Conservation (phyloP, 2,888 invertebrate genomes). For the Sinohyriopsis cumingii region DNA sequence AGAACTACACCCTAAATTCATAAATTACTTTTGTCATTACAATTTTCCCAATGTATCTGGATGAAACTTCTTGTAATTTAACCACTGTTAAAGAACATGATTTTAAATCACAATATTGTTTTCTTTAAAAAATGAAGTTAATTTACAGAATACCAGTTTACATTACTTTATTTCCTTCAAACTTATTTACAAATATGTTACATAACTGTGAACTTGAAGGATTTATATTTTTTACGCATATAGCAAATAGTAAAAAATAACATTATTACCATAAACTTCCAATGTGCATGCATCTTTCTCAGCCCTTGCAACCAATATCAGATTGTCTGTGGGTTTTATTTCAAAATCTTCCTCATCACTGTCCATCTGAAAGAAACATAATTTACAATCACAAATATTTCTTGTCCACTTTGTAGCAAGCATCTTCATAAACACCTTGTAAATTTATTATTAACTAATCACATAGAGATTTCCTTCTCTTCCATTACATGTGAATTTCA, state of each 20-base stretch:
- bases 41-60: too few relatives aligned
- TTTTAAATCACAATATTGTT: too few relatives aligned
- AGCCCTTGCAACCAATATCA: conserved; percentile 89
- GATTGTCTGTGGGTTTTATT: conserved; percentile 90
- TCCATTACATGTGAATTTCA: too few relatives aligned
- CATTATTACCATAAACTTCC: conserved; percentile 86
- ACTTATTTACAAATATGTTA: too few relatives aligned
- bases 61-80: too few relatives aligned
- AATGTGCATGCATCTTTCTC: conserved; percentile 89
- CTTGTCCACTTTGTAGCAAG: not conserved
- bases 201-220: too few relatives aligned
- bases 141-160: not conserved
- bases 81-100: too few relatives aligned
- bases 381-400: not conserved
- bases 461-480: too few relatives aligned
- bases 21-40: too few relatives aligned
- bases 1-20: too few relatives aligned
- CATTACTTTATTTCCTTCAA: too few relatives aligned
- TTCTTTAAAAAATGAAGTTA: not conserved
- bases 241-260: not conserved
- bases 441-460: too few relatives aligned
- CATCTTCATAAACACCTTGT: not conserved
- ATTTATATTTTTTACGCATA: not conserved
- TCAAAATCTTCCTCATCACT: conserved; percentile 85
- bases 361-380: conserved; percentile 53